phyloP scores from a whole-genome alignment of 2,113 vertebrate species.

The Anser cygnoides region DNA sequence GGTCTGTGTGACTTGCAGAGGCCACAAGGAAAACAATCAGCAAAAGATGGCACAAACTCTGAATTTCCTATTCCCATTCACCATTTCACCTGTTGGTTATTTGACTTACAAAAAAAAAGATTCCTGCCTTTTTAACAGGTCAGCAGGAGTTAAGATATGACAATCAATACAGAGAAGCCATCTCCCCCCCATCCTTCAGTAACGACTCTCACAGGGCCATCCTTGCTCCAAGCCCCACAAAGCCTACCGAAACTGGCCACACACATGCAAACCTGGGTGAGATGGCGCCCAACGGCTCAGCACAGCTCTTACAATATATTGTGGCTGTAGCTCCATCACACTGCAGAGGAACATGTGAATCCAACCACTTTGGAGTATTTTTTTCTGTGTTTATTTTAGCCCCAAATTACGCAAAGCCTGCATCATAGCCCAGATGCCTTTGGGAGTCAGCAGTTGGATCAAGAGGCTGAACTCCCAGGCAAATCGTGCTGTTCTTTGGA shows the following conservation, averaged over 20 bases:
- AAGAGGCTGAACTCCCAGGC: background rate
- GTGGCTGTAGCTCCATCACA: rapidly evolving
- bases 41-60: background rate
- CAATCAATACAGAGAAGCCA: background rate
- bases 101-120: background rate
- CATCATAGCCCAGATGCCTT: background rate
- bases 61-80: background rate
- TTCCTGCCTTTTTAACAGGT: rapidly evolving
- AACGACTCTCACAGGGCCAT: rapidly evolving
- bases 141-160: background rate
- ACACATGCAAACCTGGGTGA: rapidly evolving
- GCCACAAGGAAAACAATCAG: background rate
- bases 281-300: background rate
- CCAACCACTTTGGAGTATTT: background rate
- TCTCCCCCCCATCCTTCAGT: rapidly evolving
- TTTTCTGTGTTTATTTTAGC: background rate
- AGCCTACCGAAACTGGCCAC: rapidly evolving
- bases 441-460: background rate
- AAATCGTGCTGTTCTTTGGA: background rate
- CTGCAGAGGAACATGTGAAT: rapidly evolving
- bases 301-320: rapidly evolving
- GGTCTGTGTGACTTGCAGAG: background rate
- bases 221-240: rapidly evolving
- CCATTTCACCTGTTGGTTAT: background rate
- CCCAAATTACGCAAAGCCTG: background rate